Conservation (phyloP, 2,113 vertebrate genomes). For the Terrapene triunguis region DNA sequence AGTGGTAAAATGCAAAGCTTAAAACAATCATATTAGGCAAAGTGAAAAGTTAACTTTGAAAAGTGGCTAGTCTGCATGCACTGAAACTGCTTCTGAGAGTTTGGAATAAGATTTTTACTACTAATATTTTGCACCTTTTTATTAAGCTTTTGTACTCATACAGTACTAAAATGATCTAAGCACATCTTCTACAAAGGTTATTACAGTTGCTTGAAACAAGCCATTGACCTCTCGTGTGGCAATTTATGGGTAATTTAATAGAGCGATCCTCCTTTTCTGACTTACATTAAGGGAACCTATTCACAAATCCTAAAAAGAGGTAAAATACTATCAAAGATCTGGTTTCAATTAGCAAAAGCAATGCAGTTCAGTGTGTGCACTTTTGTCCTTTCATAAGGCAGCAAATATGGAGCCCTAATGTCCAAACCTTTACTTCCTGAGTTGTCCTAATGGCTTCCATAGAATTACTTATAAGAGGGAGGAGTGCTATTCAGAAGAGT, state of each 20-base stretch:
- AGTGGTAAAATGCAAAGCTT: neutral
- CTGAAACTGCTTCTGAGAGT: neutral
- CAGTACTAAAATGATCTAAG: neutral
- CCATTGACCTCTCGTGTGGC: neutral
- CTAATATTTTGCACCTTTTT: neutral
- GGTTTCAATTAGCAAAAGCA: neutral
- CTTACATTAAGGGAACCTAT: rapidly evolving
- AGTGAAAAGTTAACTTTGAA: neutral
- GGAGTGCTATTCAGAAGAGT: neutral
- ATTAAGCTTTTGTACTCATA: neutral
- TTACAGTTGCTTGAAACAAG: neutral
- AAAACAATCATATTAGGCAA: neutral
- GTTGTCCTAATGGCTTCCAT: neutral
- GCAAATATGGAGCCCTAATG: neutral
- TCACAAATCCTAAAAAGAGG: neutral
- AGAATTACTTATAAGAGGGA: neutral
- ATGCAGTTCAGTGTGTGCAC: neutral
- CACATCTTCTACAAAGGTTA: neutral
- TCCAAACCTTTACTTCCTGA: neutral
- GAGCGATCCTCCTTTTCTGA: neutral
- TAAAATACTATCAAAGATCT: neutral
- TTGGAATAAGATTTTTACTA: neutral
- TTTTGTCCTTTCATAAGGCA: neutral
- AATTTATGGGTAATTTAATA: neutral
- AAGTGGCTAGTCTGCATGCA: neutral